Base-by-base conservation (phyloP, 2,797 vertebrate species). In the Brachymystax lenok region DNA sequence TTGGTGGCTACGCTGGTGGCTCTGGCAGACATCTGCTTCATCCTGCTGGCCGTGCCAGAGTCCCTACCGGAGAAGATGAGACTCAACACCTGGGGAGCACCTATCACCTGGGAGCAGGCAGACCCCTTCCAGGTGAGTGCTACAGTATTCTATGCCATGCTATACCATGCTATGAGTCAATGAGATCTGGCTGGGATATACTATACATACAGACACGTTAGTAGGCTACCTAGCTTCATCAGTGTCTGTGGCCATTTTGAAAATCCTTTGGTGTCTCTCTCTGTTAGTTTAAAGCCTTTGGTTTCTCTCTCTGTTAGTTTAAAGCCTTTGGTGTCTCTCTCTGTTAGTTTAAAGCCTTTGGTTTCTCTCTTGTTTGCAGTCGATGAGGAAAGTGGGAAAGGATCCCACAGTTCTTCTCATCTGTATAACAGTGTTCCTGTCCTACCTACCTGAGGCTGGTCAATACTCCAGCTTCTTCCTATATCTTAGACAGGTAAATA, bases 401-500 rank as follows among this genome's bases (percentile, higher is more conserved):
- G 97, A 98, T 90, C 87, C 95, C 19, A 94, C 94, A 0, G 94
- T 99, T 73, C 91, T 98, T 33, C 89, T 94, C 0, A 98, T 98
- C 88, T 98, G 96, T 71, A 94, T 99, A 89, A 98, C 97, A 0
- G 97, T 98, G 77, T 97, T 98, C 86, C 93, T 99, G 69, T 99
- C 97, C 0, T 99, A 98, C 74, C 92, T 99, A 52, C 96, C 97
- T 0, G 97, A 98, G 86, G 96, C 97, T 8, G 97, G 97, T 50
- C 97, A 98, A 74, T 98, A 98, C 92, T 98, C 97, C 78, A 98
- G 97, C 86, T 98, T 99, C 92, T 99, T 98, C 91, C 94, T 99
- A 33, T 98, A 98, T 89, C 93, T 99, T 76, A 91, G 96, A 88
- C 97, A 98, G 95, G 97, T 98, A 81, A 56, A 33, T 30, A n/a